Base-by-base conservation (phyloP, 2,113 vertebrate species). In the Mixornis gularis region DNA sequence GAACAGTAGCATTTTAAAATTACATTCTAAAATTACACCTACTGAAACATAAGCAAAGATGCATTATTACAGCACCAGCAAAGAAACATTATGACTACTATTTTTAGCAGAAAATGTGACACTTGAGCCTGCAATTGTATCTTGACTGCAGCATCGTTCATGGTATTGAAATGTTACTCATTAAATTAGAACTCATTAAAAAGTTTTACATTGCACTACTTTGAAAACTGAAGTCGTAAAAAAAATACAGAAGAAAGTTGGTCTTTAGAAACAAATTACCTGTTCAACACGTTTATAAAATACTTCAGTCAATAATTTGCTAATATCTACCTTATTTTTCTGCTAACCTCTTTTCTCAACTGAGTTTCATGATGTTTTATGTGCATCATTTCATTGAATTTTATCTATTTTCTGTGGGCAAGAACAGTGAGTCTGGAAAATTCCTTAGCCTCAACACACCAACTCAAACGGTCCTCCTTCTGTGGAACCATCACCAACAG, bases 1-100 rank as follows among this genome's bases (percentile, higher is more conserved):
- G 29, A 88, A 55, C 10, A 51, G 53, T 48, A 90, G 5, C 34
- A 62, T 49, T 91, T 64, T 24, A 40, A 92, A 95, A 88, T 83
- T 26, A 1, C 17, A 58, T 69, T 86, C 49, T 82, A 56, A 89
- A 84, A 84, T 82, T 79, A 68, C 12, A 76, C 14, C 32, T 53
- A 43, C 25, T 62, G 55, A 78, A 91, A 52, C n/a, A 79, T 79
- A 89, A 51, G 10, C 2, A 68, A 72, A 72, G 14, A 11, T 56
- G 3, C 20, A 22, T 27, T 80, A 55, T 41, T 62, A 86, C 7
- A 81, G 30, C 53, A 89, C 22, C 17, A 55, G 6, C 7, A 79
- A 87, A 73, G 64, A 77, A 68, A 73, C 27, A 56, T 30, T 48
- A 69, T 10, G 4, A 59, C 63, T 48, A 34, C 20, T 69, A 17